Conservation (phyloP, 2,888 invertebrate species). For the Pheosia tremula region DNA sequence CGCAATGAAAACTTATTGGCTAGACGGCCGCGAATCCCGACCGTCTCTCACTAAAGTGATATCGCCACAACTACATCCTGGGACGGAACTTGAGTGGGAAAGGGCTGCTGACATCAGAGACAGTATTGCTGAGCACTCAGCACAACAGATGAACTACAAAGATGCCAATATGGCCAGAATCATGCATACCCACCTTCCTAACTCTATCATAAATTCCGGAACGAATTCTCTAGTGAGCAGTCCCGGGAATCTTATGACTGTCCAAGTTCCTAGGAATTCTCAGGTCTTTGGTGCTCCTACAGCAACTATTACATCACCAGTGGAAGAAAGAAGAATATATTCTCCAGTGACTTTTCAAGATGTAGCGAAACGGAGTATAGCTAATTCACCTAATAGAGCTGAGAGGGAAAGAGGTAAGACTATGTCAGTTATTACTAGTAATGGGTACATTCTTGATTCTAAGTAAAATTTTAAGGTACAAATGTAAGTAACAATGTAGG, state of each 20-base stretch:
- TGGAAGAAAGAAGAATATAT: constrained; percentile 89
- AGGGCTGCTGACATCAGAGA: constrained; percentile 73
- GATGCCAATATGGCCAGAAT: constrained; percentile 38
- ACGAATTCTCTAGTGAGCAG: constrained; percentile 53
- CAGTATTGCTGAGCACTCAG: constrained; percentile 76
- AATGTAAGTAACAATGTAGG: too few species aligned
- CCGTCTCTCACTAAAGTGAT: constrained; percentile 79
- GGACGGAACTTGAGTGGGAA: constrained; percentile 77
- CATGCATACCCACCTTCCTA: constrained; percentile 48
- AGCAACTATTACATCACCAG: constrained; percentile 68
- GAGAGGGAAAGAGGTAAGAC: constrained; percentile 62
- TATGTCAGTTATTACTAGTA: too few species aligned
- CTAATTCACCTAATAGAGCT: constrained; percentile 87
- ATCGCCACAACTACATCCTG: constrained; percentile 70
- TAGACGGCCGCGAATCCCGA: constrained; percentile 89
- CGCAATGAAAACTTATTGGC: constrained; percentile 95
- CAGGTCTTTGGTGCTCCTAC: constrained; percentile 30
- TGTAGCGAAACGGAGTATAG: constrained; percentile 91
- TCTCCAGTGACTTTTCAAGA: constrained; percentile 94
- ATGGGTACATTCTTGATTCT: too few species aligned
- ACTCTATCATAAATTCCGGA: constrained; percentile 51
- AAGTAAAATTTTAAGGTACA: too few species aligned
- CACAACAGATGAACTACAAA: constrained; percentile 62
- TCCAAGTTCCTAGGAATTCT: constrained; percentile 40
- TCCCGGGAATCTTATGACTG: constrained; percentile 43